Conservation (phyloP, 1,140 invertebrate genomes). For the Aphelinus certus region DNA sequence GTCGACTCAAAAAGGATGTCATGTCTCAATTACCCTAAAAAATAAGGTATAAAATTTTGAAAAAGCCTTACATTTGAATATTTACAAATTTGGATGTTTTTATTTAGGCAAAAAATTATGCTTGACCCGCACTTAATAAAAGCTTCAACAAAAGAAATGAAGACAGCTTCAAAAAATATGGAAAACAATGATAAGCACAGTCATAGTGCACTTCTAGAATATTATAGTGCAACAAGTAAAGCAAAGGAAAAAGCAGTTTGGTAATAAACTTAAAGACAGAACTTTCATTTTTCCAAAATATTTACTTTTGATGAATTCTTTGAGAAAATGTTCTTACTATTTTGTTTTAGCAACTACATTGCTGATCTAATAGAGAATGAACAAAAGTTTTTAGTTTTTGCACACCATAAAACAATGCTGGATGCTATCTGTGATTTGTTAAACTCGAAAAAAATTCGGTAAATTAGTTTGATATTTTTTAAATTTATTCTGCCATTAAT, state of each 20-base stretch:
- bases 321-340: neutral
- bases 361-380: conserved; percentile 72
- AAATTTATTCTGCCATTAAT: too few relatives aligned
- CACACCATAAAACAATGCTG: conserved; percentile 87
- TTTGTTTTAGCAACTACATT: conserved; percentile 77
- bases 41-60: conserved; percentile 70
- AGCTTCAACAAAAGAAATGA: too few relatives aligned
- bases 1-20: conserved; percentile 88
- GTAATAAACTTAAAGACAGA: too few relatives aligned
- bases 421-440: conserved; percentile 77
- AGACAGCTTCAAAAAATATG: conserved; percentile 26
- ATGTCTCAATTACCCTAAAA: conserved; percentile 87
- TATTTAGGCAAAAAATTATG: conserved; percentile 75
- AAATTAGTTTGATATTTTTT: conserved; percentile 15
- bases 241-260: conserved; percentile 85
- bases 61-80: neutral
- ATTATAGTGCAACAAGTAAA: conserved; percentile 84
- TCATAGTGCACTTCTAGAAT: conserved; percentile 75
- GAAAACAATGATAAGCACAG: conserved; percentile 69
- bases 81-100: conserved; percentile 15
- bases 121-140: conserved; percentile 68
- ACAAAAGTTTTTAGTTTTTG: conserved; percentile 92
- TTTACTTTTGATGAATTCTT: neutral
- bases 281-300: conserved; percentile 3
- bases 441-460: conserved; percentile 69